phyloP scores from a whole-genome alignment of 2,888 invertebrate species.

The Platerodrilus igneus region DNA sequence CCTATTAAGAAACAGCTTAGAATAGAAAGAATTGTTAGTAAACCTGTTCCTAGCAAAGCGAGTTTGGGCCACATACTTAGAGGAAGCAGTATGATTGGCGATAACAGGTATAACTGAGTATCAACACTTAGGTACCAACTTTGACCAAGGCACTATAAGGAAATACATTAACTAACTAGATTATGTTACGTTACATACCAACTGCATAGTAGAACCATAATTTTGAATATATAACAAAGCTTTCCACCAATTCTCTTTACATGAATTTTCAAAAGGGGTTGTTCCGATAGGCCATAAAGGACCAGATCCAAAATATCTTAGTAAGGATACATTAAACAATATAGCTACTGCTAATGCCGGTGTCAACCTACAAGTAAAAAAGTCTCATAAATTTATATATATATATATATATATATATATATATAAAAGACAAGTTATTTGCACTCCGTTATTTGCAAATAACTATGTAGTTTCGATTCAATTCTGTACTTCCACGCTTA shows the following conservation, averaged over 20 bases:
- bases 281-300: constrained; percentile 47
- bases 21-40: not conserved
- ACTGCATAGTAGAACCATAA: constrained; percentile 33
- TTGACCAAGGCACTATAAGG: constrained; percentile 49
- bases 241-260: constrained; percentile 46
- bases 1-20: not conserved
- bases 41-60: not conserved
- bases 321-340: constrained; percentile 46
- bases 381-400: no score
- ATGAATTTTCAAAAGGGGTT: constrained; percentile 26
- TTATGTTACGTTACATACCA: no score
- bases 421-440: no score
- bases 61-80: constrained; percentile 3
- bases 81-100: constrained; percentile 39
- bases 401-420: no score
- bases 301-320: constrained; percentile 49
- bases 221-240: constrained; percentile 47
- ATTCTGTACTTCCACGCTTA: no score
- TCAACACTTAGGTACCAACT: constrained; percentile 59
- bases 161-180: constrained; percentile 44
- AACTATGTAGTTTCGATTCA: no score
- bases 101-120: constrained; percentile 54
- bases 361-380: constrained; percentile 46
- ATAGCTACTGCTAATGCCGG: constrained; percentile 50
- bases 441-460: no score